phyloP scores from a whole-genome alignment of 2,797 vertebrate species.

The Clarias pachynema region DNA sequence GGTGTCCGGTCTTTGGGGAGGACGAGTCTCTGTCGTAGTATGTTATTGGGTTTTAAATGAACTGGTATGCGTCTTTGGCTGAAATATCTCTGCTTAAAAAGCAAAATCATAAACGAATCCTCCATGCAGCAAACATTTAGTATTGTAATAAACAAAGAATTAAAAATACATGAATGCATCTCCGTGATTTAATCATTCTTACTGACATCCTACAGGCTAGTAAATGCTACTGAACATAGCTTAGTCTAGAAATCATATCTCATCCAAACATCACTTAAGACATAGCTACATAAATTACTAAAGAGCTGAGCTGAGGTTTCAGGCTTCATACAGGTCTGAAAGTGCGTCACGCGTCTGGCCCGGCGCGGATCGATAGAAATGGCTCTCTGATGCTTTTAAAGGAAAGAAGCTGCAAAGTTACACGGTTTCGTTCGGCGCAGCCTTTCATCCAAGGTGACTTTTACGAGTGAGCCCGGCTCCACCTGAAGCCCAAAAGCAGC shows the following conservation, averaged over 20 bases:
- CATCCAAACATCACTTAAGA: neutral
- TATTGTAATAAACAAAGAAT: too few species aligned
- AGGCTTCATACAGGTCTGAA: neutral
- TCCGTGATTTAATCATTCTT: neutral
- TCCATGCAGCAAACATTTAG: too few species aligned
- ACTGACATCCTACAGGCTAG: neutral
- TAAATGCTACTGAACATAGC: neutral
- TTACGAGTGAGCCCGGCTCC: neutral
- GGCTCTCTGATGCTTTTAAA: neutral
- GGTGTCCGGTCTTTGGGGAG: too few species aligned
- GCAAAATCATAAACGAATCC: too few species aligned
- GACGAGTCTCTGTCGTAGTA: too few species aligned
- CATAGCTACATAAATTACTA: neutral
- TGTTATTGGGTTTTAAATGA: too few species aligned
- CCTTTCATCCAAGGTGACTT: slow-evolving; percentile 1
- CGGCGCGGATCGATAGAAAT: neutral
- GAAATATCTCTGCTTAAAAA: too few species aligned
- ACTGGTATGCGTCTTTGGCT: too few species aligned
- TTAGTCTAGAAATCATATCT: neutral
- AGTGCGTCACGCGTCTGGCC: neutral
- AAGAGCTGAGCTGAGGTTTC: neutral
- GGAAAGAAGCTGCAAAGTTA: neutral
- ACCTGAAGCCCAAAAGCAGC: neutral
- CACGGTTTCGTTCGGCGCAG: neutral
- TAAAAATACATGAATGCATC: too few species aligned